A percentile compares a stretch with the other conserved stretches of the same genome.
Evolutionary conservation across 2,113 vertebrate genomes (phyloP).

Genomic region (Mormyrus iriodes): DNA sequence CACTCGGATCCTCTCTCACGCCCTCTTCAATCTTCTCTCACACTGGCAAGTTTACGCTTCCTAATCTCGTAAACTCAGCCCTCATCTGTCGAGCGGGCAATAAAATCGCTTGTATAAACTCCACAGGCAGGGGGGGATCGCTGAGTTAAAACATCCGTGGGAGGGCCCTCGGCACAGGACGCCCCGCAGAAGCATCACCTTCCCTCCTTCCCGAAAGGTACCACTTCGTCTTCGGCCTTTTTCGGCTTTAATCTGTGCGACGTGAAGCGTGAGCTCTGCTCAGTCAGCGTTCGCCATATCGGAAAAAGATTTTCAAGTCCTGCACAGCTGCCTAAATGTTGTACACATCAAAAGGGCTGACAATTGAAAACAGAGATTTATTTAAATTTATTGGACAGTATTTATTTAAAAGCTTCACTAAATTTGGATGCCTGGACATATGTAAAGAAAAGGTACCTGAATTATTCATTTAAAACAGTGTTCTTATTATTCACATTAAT

Average conservation of each 20-base stretch:
- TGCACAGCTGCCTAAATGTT: not conserved
- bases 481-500: not conserved
- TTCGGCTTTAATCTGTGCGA: constrained; percentile 72
- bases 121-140: constrained; percentile 48
- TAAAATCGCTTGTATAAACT: constrained; percentile 68
- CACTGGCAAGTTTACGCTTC: constrained; percentile 56
- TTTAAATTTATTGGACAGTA: not conserved
- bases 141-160: constrained; percentile 58
- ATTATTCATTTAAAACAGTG: not conserved
- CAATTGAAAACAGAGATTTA: not conserved
- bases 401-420: not conserved
- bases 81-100: constrained; percentile 40
- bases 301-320: not conserved
- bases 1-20: not conserved
- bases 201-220: not conserved
- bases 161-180: constrained; percentile 49
- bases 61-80: constrained; percentile 63
- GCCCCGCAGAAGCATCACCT: constrained; percentile 5
- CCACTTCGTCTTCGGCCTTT: constrained; percentile 49
- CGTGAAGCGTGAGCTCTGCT: not conserved
- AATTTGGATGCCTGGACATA: not conserved
- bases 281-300: not conserved
- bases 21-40: constrained; percentile 17
- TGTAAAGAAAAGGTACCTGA: not conserved
- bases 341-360: not conserved